These are phyloP conservation scores for Pseudotriccus pelzelni DNA, from an alignment of 2,797 vertebrate genomes.

Conservation along the genomic window DNA sequence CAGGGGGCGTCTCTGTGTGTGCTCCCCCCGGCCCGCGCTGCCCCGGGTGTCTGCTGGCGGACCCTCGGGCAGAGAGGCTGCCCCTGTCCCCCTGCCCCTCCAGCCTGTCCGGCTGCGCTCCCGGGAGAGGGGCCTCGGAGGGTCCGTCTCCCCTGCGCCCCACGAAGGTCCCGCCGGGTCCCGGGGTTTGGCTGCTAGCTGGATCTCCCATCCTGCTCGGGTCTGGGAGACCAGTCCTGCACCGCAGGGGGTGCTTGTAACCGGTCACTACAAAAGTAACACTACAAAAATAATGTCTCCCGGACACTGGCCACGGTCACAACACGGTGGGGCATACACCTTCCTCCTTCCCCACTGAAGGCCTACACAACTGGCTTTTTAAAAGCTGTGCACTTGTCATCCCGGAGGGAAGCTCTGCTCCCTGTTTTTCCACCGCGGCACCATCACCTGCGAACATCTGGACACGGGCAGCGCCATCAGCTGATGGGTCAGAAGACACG, in stretches of 20 bases:
- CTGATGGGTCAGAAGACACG: fast-evolving
- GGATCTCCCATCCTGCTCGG: neutral
- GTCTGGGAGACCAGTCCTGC: neutral
- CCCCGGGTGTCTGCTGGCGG: neutral
- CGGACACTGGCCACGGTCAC: neutral
- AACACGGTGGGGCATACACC: fast-evolving
- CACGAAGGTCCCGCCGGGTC: fast-evolving
- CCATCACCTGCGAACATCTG: neutral
- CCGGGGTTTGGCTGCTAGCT: fast-evolving
- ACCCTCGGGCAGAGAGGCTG: neutral
- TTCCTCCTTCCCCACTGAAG: neutral
- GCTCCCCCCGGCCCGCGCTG: neutral
- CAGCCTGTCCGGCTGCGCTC: fast-evolving
- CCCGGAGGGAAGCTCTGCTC: neutral
- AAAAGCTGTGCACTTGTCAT: fast-evolving
- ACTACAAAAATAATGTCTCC: neutral
- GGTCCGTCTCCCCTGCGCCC: neutral
- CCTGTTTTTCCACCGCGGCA: neutral
- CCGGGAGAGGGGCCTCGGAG: fast-evolving
- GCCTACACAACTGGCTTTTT: neutral
- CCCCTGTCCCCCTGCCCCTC: no score
- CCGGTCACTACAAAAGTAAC: neutral
- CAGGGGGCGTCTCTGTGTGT: neutral
- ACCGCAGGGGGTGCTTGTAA: fast-evolving
- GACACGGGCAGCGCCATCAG: fast-evolving